Conservation (phyloP, 1,140 invertebrate genomes). For the Trichonephila clavata region DNA sequence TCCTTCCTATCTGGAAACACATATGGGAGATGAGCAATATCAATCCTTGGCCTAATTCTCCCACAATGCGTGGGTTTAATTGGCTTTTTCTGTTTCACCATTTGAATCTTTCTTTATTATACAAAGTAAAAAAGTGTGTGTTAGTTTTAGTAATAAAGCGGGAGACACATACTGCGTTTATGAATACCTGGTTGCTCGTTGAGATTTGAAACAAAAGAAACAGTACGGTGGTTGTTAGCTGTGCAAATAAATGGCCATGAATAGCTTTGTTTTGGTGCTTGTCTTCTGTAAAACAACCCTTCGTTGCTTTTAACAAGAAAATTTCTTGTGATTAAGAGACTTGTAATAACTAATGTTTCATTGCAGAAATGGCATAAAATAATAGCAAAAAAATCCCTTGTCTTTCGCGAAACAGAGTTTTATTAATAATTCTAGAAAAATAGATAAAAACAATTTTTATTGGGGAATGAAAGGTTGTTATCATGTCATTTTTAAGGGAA, state of each 20-base stretch:
- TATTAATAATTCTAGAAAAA: no score
- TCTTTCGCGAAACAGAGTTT: no score
- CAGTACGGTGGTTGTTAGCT: background rate
- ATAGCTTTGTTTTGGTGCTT: background rate
- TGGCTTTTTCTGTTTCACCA: background rate
- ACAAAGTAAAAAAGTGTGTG: background rate
- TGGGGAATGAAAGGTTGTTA: no score
- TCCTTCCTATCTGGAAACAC: background rate
- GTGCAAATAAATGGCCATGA: no score
- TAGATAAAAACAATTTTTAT: no score
- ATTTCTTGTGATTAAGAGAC: background rate
- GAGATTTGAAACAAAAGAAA: background rate
- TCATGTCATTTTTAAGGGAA: no score
- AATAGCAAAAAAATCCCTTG: no score
- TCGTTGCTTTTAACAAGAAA: background rate
- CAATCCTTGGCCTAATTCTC: background rate
- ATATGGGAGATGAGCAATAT: background rate
- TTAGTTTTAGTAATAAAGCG: background rate
- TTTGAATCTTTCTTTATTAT: background rate
- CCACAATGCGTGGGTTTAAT: slow-evolving; percentile 10
- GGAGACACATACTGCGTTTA: background rate
- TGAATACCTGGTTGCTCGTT: background rate
- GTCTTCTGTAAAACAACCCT: background rate
- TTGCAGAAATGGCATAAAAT: no score
- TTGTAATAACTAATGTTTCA: no score